Evolutionary conservation across 2,888 invertebrate genomes (phyloP).

Genomic region (Melipona bicolor): DNA sequence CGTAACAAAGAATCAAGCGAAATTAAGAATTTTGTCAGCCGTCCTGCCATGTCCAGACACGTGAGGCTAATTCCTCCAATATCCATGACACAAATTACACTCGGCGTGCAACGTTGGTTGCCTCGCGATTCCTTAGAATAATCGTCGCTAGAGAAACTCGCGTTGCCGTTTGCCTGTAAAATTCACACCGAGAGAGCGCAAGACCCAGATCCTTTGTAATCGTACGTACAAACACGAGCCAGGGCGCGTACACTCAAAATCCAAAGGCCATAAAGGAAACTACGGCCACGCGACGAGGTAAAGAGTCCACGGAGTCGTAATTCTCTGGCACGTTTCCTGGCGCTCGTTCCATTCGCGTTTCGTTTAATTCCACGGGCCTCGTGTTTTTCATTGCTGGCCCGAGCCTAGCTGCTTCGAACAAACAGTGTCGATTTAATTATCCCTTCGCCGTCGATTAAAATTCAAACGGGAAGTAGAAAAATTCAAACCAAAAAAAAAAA

Average conservation of each 20-base stretch:
- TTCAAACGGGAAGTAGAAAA: neutral
- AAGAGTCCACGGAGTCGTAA: slow-evolving; percentile 5
- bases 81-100: slow-evolving; percentile 9
- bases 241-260: neutral
- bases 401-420: neutral
- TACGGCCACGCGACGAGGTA: neutral
- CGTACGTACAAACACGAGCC: neutral
- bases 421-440: slow-evolving; percentile 32
- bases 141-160: neutral
- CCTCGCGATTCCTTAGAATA: neutral
- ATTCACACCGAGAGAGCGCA: neutral
- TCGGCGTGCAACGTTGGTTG: neutral
- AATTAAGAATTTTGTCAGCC: neutral
- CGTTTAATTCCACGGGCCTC: slow-evolving; percentile 9
- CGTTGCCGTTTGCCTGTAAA: slow-evolving; percentile 1
- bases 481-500: neutral
- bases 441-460: slow-evolving; percentile 1
- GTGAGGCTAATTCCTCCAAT: neutral
- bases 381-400: slow-evolving; percentile 11
- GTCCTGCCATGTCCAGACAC: no score
- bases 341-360: neutral
- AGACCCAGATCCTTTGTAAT: neutral
- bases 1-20: no score
- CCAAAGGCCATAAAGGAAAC: neutral
- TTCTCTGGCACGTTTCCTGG: neutral